Conservation (phyloP, 1,140 invertebrate species). For the Geopemphigus sp. region DNA sequence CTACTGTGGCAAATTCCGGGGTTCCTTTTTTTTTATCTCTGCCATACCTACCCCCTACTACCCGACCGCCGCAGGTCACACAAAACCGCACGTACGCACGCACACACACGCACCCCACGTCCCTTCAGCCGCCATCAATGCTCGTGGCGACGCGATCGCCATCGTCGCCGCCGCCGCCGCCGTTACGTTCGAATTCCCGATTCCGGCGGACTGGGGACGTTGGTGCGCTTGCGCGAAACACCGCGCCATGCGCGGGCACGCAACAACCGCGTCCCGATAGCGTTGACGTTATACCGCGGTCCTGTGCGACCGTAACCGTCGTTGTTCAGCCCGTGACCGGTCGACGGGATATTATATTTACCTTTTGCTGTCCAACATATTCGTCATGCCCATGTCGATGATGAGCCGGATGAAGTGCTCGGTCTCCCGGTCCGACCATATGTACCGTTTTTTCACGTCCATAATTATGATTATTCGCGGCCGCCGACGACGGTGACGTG, state of each 20-base stretch:
- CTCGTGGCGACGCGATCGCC: no score
- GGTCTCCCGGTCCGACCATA: constrained; percentile 45
- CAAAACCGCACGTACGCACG: no score
- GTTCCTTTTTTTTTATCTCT: no score
- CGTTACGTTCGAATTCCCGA: constrained; percentile 31
- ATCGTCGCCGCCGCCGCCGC: neutral
- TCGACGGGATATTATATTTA: neutral
- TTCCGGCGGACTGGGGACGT: neutral
- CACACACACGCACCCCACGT: neutral
- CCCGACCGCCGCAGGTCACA: no score
- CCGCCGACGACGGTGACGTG: no score
- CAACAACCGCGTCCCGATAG: no score
- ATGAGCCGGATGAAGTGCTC: constrained; percentile 44
- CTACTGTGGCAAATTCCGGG: no score
- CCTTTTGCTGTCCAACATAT: constrained; percentile 47
- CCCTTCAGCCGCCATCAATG: neutral
- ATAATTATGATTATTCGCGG: neutral
- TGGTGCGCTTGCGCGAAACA: constrained; percentile 4
- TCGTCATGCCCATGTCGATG: constrained; percentile 46
- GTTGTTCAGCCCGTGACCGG: no score
- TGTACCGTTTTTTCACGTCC: constrained; percentile 44
- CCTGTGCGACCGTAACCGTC: no score
- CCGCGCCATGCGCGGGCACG: no score
- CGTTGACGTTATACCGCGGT: no score
- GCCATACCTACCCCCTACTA: no score